Base-by-base conservation (phyloP, 2,888 invertebrate species). In the Chrysina gloriosa region DNA sequence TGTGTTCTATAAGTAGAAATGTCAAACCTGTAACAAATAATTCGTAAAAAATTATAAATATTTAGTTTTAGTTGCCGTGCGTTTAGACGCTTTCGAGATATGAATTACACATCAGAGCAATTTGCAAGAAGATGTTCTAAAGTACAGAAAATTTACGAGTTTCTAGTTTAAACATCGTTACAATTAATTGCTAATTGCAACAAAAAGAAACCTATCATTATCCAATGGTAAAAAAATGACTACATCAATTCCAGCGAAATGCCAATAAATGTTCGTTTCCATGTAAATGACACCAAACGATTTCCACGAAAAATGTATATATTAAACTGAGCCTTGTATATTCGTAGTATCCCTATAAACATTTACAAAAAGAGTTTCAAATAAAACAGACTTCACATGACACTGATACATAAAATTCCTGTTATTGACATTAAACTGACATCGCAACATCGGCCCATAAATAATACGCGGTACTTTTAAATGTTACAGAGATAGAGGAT, bases 381-480 rank as follows among this genome's bases (percentile, higher is more conserved):
- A 42, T 61, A 61, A 42, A 42, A 27, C 42, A 42, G 58, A 42
- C 27, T 42, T 14, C 42, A 29, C 16, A 42, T 61, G 42, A 61
- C 42, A 42, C 27, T 61, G 27, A 61, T 27, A 42, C 42, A 42
- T 42, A 16, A 21, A 58, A 61, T 61, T 61, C 58, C 39, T 27
- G 58, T 42, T 42, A 61, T 61, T 61, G 58, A 27, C 58, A 61
- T 61, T 29, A 61, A 61, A 42, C 58, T 61, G 14, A 25, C 25
- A 61, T 61, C 42, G 58, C 58, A 42, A 42, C 27, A 61, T 61
- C 27, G 58, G 27, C 3, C 58, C 42, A 42, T 42, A 19, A 61
- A 42, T 39, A 36, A 39, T 61, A 61, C 3, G 39, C 45, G 27
- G 23, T 39, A 39, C 29, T 52, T 58, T n/a, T 42, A 54, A 54